phyloP scores from a whole-genome alignment of 2,797 vertebrate species.

The Platyrinchus mystaceus region DNA sequence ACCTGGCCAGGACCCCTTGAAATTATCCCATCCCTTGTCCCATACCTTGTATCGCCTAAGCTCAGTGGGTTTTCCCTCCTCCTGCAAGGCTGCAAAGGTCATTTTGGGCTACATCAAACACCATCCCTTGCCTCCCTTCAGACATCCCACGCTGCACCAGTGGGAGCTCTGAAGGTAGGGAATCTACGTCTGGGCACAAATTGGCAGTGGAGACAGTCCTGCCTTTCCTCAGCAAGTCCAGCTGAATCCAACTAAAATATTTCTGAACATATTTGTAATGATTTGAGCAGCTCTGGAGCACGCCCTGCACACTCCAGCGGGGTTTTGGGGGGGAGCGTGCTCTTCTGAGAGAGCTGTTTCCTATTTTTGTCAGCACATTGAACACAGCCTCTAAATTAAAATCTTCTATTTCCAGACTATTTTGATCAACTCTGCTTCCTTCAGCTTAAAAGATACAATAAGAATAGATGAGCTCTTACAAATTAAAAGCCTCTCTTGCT shows the following conservation, averaged over 20 bases:
- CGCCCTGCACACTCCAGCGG: background rate
- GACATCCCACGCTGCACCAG: accelerated
- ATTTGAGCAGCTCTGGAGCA: background rate
- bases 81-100: background rate
- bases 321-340: background rate
- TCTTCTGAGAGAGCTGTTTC: slow-evolving; percentile 27
- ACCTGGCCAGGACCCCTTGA: background rate
- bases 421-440: slow-evolving; percentile 42
- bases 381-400: slow-evolving; percentile 60
- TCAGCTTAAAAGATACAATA: slow-evolving; percentile 59
- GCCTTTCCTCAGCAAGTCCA: background rate
- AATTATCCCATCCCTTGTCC: background rate
- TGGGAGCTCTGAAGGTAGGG: background rate
- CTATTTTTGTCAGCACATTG: slow-evolving; percentile 45
- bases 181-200: background rate
- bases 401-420: slow-evolving; percentile 51
- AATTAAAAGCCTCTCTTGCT: slow-evolving; percentile 62
- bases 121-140: background rate
- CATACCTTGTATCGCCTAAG: background rate
- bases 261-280: background rate
- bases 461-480: slow-evolving; percentile 60
- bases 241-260: background rate
- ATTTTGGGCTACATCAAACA: background rate
- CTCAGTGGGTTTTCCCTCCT: background rate
- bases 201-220: background rate